A percentile compares a stretch with the other conserved stretches of the same genome.
phyloP scores from a whole-genome alignment of 2,888 invertebrate genomes.

The Prosopocoilus inquinatus region DNA sequence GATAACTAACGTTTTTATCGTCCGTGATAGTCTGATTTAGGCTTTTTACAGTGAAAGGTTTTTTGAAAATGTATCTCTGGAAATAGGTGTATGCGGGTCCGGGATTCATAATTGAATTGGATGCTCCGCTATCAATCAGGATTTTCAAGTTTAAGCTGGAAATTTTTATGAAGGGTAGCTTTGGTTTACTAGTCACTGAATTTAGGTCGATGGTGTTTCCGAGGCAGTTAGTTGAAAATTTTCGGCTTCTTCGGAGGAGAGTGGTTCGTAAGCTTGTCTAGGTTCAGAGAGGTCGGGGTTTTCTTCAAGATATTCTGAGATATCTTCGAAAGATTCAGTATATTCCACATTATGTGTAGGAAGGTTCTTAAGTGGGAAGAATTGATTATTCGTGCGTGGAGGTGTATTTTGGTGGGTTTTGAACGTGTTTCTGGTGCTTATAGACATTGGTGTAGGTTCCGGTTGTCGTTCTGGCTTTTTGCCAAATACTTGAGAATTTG shows the following conservation, averaged over 20 bases:
- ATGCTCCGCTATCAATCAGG: conserved; percentile 19
- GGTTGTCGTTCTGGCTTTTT: too few relatives aligned
- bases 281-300: too few relatives aligned
- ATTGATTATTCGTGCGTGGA: too few relatives aligned
- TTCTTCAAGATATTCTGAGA: too few relatives aligned
- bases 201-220: conserved; percentile 14
- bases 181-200: conserved; percentile 1
- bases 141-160: conserved; percentile 13
- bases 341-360: too few relatives aligned
- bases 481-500: too few relatives aligned
- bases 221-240: conserved; percentile 21
- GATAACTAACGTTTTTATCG: conserved; percentile 9
- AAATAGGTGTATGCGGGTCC: conserved; percentile 11
- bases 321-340: too few relatives aligned
- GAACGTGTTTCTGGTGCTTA: too few relatives aligned
- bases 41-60: conserved; percentile 10
- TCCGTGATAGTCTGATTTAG: conserved; percentile 1
- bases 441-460: too few relatives aligned
- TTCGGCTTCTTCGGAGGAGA: not conserved
- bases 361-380: too few relatives aligned
- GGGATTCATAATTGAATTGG: conserved; percentile 19
- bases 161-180: conserved; percentile 14
- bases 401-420: too few relatives aligned
- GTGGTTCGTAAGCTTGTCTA: too few relatives aligned
- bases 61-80: conserved; percentile 11